phyloP scores from a whole-genome alignment of 1,140 invertebrate species.

The Philopotamus ludificatus region DNA sequence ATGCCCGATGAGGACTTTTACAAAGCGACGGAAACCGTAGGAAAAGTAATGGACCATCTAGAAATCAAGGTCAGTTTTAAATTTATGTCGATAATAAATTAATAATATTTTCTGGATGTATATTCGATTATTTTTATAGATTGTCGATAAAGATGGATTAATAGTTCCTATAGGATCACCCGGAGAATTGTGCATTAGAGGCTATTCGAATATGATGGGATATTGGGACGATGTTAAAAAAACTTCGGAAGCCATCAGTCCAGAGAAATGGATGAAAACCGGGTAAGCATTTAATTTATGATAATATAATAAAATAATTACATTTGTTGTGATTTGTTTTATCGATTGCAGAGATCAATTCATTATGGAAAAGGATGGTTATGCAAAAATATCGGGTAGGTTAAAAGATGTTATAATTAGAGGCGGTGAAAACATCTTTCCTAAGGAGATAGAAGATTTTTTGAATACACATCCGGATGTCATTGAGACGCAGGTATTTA shows the following conservation, averaged over 20 bases:
- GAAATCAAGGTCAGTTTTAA: constrained; percentile 65
- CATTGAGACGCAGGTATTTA: constrained; percentile 64
- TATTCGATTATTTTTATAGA: constrained; percentile 40
- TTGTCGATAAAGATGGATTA: constrained; percentile 67
- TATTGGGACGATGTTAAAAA: constrained; percentile 85
- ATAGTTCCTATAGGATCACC: constrained; percentile 71
- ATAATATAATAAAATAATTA: constrained; percentile 3
- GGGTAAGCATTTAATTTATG: constrained; percentile 61
- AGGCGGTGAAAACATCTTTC: constrained; percentile 87
- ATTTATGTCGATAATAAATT: no score
- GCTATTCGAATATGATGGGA: constrained; percentile 79
- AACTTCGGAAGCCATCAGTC: constrained; percentile 70
- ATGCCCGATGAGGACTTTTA: constrained; percentile 60
- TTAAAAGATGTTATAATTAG: constrained; percentile 84
- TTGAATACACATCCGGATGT: constrained; percentile 73
- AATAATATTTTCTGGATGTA: neutral
- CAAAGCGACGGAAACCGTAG: constrained; percentile 68
- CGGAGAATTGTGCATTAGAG: constrained; percentile 83
- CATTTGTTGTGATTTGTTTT: neutral
- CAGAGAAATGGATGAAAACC: constrained; percentile 85
- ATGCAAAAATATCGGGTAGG: constrained; percentile 73
- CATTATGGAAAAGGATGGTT: constrained; percentile 69
- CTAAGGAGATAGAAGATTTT: constrained; percentile 80
- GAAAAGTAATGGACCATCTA: constrained; percentile 67
- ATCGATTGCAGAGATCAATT: constrained; percentile 67